A percentile compares a stretch with the other conserved stretches of the same genome.
Conservation (phyloP, 2,888 invertebrate genomes). For the Andrena haemorrhoa region DNA sequence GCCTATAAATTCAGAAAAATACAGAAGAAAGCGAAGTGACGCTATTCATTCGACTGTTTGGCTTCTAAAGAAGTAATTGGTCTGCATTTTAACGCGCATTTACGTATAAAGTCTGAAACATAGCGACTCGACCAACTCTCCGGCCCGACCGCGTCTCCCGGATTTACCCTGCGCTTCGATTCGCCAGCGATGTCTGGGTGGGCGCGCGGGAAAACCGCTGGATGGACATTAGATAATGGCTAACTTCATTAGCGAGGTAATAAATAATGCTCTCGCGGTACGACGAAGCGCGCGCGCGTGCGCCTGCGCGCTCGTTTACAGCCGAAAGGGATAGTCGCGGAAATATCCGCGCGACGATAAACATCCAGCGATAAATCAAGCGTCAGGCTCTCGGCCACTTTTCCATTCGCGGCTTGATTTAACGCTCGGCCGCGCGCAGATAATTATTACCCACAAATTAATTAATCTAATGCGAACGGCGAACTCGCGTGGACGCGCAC, state of each 20-base stretch:
- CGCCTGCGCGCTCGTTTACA: constrained; percentile 34
- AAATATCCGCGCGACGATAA: constrained; percentile 66
- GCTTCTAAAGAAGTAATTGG: no score
- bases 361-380: constrained; percentile 65
- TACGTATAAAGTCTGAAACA: no score
- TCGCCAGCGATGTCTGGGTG: constrained; percentile 52
- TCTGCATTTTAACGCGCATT: no score
- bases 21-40: no score
- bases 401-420: constrained; percentile 55
- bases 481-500: constrained; percentile 44
- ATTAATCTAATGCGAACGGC: constrained; percentile 55
- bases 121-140: no score
- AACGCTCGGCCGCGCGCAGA: constrained; percentile 38
- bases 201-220: constrained; percentile 44
- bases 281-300: constrained; percentile 35
- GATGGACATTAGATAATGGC: constrained; percentile 70
- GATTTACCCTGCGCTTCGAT: no score
- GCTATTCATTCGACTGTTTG: no score
- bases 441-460: constrained; percentile 63
- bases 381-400: constrained; percentile 37
- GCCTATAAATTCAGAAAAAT: no score
- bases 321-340: constrained; percentile 57
- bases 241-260: constrained; percentile 68
- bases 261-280: constrained; percentile 64
- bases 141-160: no score